These are phyloP conservation scores for Pecten maximus DNA, from an alignment of 2,888 invertebrate genomes.

Conservation along the genomic window DNA sequence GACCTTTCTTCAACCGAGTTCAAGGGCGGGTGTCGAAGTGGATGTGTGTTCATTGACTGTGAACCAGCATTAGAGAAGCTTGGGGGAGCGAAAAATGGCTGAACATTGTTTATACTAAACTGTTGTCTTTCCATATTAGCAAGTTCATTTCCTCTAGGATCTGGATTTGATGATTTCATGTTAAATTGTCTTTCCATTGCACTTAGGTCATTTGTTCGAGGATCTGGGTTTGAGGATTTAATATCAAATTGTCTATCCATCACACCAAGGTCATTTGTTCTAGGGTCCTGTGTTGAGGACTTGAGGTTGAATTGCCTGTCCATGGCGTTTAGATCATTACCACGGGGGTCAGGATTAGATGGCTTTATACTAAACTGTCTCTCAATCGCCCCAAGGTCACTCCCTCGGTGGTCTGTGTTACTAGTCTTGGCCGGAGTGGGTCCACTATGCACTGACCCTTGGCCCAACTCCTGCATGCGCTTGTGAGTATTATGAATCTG, in stretches of 20 bases:
- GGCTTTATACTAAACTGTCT: background rate
- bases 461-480: conserved; percentile 50
- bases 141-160: conserved; percentile 13
- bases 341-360: background rate
- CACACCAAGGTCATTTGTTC: background rate
- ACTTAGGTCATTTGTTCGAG: background rate
- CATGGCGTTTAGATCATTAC: background rate
- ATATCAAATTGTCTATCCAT: conserved; percentile 17
- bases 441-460: conserved; percentile 35
- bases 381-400: background rate
- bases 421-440: background rate
- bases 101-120: conserved; percentile 57
- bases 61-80: conserved; percentile 66
- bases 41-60: conserved; percentile 68
- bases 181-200: conserved; percentile 24
- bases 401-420: background rate
- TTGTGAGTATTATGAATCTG: conserved; percentile 54
- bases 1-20: conserved; percentile 60
- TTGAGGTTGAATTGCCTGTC: conserved; percentile 17
- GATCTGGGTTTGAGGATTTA: background rate
- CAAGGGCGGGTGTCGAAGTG: conserved; percentile 71
- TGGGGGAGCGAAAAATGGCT: conserved; percentile 65
- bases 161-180: background rate
- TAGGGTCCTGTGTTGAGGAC: background rate
- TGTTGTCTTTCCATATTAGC: conserved; percentile 22